These are phyloP conservation scores for Homarus gammarus DNA, from an alignment of 2,888 invertebrate species.

Conservation along the genomic window DNA sequence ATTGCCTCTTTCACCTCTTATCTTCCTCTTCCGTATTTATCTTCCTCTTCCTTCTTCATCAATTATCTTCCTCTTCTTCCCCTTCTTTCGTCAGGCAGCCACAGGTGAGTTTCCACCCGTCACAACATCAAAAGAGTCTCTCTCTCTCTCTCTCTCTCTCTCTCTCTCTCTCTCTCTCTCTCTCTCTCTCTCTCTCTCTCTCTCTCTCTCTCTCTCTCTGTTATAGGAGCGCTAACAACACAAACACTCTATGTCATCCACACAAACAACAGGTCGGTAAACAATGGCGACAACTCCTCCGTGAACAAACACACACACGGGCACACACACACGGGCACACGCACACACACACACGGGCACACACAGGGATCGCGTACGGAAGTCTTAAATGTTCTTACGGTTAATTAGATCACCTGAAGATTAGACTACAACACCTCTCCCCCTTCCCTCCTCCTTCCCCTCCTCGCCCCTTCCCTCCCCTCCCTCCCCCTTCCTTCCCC, in stretches of 20 bases:
- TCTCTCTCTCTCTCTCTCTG: slow-evolving; percentile 14
- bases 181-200: too few species aligned
- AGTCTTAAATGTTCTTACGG: too few species aligned
- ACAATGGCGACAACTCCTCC: not conserved
- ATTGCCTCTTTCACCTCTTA: not conserved
- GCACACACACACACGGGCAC: too few species aligned
- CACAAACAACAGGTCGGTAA: slow-evolving; percentile 19
- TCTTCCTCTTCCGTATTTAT: not conserved
- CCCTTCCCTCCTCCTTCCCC: too few species aligned
- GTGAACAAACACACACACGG: too few species aligned
- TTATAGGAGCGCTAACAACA: slow-evolving; percentile 33
- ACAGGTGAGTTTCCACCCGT: too few species aligned
- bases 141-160: slow-evolving; percentile 17
- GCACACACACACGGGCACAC: not conserved
- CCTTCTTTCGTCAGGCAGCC: not conserved
- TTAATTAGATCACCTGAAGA: too few species aligned
- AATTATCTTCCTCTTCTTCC: not conserved
- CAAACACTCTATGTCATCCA: slow-evolving; percentile 32
- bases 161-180: too few species aligned
- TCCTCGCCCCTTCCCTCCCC: too few species aligned
- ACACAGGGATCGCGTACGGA: too few species aligned
- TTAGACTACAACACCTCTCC: too few species aligned
- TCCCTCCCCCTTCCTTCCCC: too few species aligned
- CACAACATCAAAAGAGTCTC: slow-evolving; percentile 38
- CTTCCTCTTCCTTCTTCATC: not conserved